Evolutionary conservation across 92 coral and sea anemone genomes (phyloP).

Genomic region (Anthopleura xanthogrammica): DNA sequence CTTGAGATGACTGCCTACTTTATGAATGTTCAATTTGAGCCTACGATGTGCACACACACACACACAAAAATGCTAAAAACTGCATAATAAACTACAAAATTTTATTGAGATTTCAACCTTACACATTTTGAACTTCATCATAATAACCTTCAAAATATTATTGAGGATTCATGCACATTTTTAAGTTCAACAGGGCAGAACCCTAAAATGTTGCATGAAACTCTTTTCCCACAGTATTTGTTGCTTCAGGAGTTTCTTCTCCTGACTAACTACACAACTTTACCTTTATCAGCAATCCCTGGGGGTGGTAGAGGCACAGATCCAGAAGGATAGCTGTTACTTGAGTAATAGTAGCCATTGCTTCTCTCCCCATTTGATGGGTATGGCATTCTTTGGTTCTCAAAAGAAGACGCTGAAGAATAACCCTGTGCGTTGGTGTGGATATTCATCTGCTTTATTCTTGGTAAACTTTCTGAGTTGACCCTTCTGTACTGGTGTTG

Average conservation of each 20-base stretch:
- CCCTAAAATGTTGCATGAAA: no score
- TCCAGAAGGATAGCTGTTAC: slow-evolving; percentile 28
- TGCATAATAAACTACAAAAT: no score
- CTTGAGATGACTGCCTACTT: no score
- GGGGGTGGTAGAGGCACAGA: slow-evolving; percentile 37
- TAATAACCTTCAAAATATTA: no score
- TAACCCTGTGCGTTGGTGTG: slow-evolving; percentile 26
- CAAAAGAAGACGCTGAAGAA: slow-evolving; percentile 11
- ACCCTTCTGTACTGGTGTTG: slow-evolving; percentile 44
- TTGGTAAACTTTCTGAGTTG: slow-evolving; percentile 48
- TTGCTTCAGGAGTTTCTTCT: background rate
- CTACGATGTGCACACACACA: no score
- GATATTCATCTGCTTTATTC: slow-evolving; percentile 68
- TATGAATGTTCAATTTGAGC: no score
- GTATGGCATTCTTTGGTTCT: slow-evolving; percentile 35
- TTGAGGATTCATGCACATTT: no score
- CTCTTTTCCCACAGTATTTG: no score
- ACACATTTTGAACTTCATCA: no score
- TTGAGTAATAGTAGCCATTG: slow-evolving; percentile 24
- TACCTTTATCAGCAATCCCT: slow-evolving; percentile 28
- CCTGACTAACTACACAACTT: background rate
- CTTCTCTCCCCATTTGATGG: slow-evolving; percentile 28
- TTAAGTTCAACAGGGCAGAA: no score
- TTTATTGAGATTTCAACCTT: no score
- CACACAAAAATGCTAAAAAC: no score